phyloP scores from a whole-genome alignment of 2,888 invertebrate genomes.

The Steinernema carpocapsae region DNA sequence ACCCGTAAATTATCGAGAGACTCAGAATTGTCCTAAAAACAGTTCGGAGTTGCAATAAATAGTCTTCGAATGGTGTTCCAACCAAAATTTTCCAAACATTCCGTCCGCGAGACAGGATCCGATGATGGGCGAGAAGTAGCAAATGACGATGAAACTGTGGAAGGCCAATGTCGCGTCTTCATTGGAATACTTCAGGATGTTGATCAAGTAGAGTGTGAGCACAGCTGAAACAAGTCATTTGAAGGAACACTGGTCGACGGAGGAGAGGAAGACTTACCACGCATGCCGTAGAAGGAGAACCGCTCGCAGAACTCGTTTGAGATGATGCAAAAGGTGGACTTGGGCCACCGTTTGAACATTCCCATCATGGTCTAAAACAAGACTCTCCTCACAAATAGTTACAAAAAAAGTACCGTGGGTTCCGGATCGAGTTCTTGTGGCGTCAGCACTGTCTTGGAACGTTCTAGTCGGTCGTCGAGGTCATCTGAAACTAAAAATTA shows the following conservation, averaged over 20 bases:
- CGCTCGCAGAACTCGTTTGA: slow-evolving; percentile 27
- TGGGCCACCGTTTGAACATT: slow-evolving; percentile 11
- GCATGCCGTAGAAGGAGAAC: slow-evolving; percentile 20
- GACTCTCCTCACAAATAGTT: background rate
- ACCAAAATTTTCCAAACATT: slow-evolving; percentile 85
- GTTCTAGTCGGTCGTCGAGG: background rate
- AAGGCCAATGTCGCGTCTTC: slow-evolving; percentile 77
- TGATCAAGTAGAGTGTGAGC: slow-evolving; percentile 83
- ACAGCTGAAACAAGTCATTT: too few relatives aligned
- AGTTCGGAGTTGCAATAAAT: background rate
- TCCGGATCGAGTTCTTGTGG: slow-evolving; percentile 11
- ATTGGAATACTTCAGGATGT: slow-evolving; percentile 77
- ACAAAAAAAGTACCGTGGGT: background rate
- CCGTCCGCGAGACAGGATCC: slow-evolving; percentile 95
- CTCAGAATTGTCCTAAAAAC: slow-evolving; percentile 80
- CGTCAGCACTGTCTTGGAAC: background rate
- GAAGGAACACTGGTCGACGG: too few relatives aligned
- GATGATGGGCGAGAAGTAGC: slow-evolving; percentile 85
- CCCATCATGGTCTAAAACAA: background rate
- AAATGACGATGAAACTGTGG: slow-evolving; percentile 80
- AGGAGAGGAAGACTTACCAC: background rate
- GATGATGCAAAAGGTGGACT: slow-evolving; percentile 11
- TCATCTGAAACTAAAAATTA: too few relatives aligned
- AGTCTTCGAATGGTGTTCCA: background rate
- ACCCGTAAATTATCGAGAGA: slow-evolving; percentile 83